Evolutionary conservation across 2,797 vertebrate species (phyloP), one percentile per base, ranked within the genome.

Genomic region (Rhynchonycteris naso): DNA sequence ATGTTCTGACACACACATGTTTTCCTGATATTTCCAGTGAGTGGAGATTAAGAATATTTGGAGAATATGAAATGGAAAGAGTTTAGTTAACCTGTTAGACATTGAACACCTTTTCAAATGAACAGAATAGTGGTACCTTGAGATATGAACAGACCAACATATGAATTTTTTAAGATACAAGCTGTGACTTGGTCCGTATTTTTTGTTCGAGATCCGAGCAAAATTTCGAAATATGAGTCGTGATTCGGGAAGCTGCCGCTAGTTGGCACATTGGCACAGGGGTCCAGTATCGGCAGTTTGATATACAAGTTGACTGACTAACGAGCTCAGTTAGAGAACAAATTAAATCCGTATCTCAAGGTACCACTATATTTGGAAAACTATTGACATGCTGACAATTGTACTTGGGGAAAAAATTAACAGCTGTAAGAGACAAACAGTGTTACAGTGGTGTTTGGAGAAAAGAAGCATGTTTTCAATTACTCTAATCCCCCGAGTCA

Each of bases 401-500:
- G 12, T 33, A 58, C 24, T 58, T 18, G 61, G 35, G 93, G 66
- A 89, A 90, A 76, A 94, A 38, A 21, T 83, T 52, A 68, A 80
- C 50, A 83, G 47, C 75, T 69, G 21, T 84, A 35, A 94, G 38
- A 90, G 8, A 52, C 19, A 71, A 21, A 58, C 65, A 61, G 21
- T 52, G 16, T 80, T 66, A 33, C 10, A 52, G 56, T 5, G 4
- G 12, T 54, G 18, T 83, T 80, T 87, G 47, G 56, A 71, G n/a
- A 84, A 66, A 50, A 47, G 66, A 94, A 63, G 30, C 50, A 65
- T 82, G 90, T 92, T 96, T 94, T 93, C 61, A 94, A 90, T 92
- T 94, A 82, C 26, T 80, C 16, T 43, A 47, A 82, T 81, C 82
- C 69, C 72, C 66, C 61, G 81, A 94, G 84, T 85, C 63, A 72